phyloP scores from a whole-genome alignment of 2,113 vertebrate genomes.

The Psilopsiagon aurifrons region DNA sequence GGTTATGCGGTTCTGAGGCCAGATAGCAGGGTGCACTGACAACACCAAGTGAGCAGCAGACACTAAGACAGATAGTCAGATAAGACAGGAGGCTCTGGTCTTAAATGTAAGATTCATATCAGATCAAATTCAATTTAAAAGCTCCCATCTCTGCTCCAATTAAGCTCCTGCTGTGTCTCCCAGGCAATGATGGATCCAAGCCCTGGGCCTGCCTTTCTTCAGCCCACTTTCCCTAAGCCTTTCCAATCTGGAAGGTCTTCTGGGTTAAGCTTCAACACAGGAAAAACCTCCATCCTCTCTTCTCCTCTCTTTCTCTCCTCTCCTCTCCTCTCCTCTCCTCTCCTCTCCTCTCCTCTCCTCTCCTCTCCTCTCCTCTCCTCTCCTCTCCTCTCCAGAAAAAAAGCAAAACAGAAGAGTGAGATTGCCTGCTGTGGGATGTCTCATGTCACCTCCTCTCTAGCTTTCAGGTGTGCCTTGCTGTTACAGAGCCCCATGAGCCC shows the following conservation, averaged over 20 bases:
- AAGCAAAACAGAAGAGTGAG: neutral
- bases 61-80: neutral
- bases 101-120: slow-evolving; percentile 10
- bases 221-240: neutral
- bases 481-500: neutral
- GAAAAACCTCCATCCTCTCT: neutral
- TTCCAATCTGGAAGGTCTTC: neutral
- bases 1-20: neutral
- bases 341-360: neutral
- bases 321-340: neutral
- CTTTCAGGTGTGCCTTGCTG: neutral
- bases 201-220: neutral
- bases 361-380: neutral
- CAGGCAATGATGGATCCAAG: neutral
- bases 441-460: neutral
- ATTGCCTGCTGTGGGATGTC: accelerated
- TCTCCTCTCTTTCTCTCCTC: neutral
- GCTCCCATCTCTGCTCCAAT: slow-evolving; percentile 12
- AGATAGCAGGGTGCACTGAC: neutral
- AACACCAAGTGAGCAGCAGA: neutral
- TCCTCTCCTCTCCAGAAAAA: neutral
- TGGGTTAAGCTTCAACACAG: neutral
- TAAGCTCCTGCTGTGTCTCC: neutral
- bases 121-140: slow-evolving; percentile 46
- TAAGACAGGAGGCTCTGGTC: neutral